Conservation (phyloP, 2,888 invertebrate genomes). For the Pristionchus entomophagus region DNA sequence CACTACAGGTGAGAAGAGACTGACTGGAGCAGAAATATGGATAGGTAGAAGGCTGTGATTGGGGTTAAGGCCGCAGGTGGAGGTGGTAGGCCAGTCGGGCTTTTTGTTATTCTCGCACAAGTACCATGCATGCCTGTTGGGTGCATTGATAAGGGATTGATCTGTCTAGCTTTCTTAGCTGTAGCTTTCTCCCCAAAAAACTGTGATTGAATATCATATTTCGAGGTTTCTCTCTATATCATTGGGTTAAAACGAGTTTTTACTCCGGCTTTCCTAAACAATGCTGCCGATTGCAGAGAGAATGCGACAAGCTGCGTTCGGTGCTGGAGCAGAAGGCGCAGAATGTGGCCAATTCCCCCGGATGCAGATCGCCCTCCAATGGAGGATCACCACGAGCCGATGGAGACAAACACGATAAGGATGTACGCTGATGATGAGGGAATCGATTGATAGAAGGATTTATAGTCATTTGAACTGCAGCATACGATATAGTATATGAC, state of each 20-base stretch:
- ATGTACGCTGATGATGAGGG: background rate
- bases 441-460: background rate
- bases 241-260: background rate
- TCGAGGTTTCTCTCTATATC: background rate
- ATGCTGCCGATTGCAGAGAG: conserved; percentile 65
- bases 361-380: conserved; percentile 48
- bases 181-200: background rate
- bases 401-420: conserved; percentile 57
- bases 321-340: conserved; percentile 78
- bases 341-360: conserved; percentile 63
- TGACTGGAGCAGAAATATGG: too few relatives aligned
- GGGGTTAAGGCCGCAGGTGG: too few relatives aligned
- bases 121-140: too few relatives aligned
- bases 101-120: too few relatives aligned
- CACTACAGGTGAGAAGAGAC: conserved; percentile 65
- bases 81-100: too few relatives aligned
- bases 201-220: background rate
- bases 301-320: conserved; percentile 78
- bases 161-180: background rate
- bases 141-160: background rate
- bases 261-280: background rate
- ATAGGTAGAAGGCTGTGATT: too few relatives aligned
- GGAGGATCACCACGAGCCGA: conserved; percentile 59
- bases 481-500: too few relatives aligned
- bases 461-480: background rate